Conservation (phyloP, 1,140 invertebrate genomes). For the Galleria mellonella region DNA sequence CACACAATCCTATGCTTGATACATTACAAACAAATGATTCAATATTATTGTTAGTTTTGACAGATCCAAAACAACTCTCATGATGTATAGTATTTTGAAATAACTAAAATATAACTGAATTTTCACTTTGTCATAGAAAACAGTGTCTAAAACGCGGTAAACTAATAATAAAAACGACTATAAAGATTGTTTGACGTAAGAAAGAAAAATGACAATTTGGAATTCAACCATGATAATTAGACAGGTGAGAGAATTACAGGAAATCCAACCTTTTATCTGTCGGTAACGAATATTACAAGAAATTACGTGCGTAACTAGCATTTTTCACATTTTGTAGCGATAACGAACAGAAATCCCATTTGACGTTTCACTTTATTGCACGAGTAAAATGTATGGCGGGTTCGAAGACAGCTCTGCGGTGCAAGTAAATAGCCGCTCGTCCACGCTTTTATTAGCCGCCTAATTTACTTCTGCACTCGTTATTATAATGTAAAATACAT, state of each 20-base stretch:
- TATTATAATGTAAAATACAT: constrained; percentile 24
- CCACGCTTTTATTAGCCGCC: not conserved
- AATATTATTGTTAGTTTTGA: constrained; percentile 2
- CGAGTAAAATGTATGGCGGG: constrained; percentile 71
- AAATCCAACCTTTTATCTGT: constrained; percentile 11
- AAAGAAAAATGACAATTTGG: constrained; percentile 36
- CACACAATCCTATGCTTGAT: constrained; percentile 8
- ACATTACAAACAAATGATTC: not conserved
- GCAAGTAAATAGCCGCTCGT: constrained; percentile 25
- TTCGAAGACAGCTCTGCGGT: constrained; percentile 28
- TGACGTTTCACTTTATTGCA: constrained; percentile 70
- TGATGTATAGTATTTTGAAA: not conserved
- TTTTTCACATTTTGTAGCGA: constrained; percentile 11
- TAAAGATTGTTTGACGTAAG: constrained; percentile 29
- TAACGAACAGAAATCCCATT: constrained; percentile 47
- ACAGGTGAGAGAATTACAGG: constrained; percentile 9
- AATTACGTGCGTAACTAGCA: constrained; percentile 2
- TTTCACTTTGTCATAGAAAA: not conserved
- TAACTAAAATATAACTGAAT: not conserved
- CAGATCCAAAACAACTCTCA: not conserved
- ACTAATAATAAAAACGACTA: not conserved
- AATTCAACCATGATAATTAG: constrained; percentile 11
- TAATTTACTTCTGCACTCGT: constrained; percentile 2
- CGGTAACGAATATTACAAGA: constrained; percentile 4
- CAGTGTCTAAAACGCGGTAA: not conserved